Percentiles rank a stretch among this genome's conserved stretches.
Evolutionary conservation across 2,888 invertebrate species (phyloP).

Genomic region (Drosophila nr. perissopoda): DNA sequence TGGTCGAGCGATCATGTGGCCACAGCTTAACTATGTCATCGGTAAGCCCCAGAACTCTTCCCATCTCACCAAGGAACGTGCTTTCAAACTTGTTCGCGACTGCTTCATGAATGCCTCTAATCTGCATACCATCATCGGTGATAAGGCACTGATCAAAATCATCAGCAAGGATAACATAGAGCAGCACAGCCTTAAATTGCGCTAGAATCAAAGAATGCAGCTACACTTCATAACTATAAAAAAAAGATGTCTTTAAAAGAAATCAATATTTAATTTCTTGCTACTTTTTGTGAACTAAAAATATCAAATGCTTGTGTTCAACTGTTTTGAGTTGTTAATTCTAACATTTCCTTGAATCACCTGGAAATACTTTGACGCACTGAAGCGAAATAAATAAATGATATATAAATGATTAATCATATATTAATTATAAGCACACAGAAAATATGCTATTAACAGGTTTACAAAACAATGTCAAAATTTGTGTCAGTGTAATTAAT

Average conservation of each 20-base stretch:
- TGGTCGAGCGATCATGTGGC: background rate
- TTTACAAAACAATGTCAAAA: background rate
- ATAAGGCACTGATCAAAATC: background rate
- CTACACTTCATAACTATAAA: background rate
- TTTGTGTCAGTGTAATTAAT: constrained; percentile 13
- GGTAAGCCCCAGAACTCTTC: background rate
- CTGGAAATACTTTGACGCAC: background rate
- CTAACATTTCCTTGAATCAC: background rate
- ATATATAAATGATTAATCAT: too few relatives aligned
- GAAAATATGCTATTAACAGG: background rate
- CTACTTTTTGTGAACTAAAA: background rate
- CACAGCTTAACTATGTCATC: background rate
- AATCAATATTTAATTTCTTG: background rate
- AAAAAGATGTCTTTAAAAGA: background rate
- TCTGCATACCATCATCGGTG: background rate
- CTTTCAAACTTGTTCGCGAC: background rate
- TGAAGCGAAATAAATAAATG: too few relatives aligned
- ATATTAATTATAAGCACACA: background rate
- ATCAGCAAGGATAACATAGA: background rate
- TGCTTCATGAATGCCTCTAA: background rate
- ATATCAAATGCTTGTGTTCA: background rate
- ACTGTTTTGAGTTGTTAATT: background rate
- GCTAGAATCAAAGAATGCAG: background rate
- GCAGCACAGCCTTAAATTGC: background rate
- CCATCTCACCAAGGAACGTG: background rate